Evolutionary conservation across 2,113 vertebrate genomes (phyloP).

Genomic region (Ailuropoda melanoleuca): DNA sequence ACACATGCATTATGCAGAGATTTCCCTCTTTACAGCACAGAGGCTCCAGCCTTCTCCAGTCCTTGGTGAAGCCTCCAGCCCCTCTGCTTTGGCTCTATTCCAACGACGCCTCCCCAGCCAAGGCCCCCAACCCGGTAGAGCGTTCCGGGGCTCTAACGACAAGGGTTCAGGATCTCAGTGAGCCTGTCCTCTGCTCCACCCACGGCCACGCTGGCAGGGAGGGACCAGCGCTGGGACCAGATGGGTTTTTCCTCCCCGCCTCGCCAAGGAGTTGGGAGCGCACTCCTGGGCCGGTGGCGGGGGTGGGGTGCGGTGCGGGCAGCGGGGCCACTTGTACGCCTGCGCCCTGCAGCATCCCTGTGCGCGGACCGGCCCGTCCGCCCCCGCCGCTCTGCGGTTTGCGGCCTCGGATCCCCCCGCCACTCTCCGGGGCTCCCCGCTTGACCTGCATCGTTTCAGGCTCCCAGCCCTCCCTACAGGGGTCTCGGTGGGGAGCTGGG

Average conservation of each 20-base stretch:
- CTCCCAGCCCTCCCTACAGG: not conserved
- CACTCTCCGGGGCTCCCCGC: not conserved
- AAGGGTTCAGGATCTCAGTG: not conserved
- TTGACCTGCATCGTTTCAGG: not conserved
- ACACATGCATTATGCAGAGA: not conserved
- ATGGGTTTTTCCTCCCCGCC: not conserved
- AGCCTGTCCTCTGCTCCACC: slow-evolving; percentile 12
- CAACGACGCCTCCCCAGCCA: not conserved
- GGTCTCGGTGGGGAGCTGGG: not conserved
- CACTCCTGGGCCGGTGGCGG: too few relatives aligned
- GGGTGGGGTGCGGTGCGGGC: not conserved
- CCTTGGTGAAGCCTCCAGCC: not conserved
- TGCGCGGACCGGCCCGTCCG: not conserved
- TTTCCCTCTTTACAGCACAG: not conserved
- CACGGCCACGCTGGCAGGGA: slow-evolving; percentile 55
- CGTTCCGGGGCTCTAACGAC: not conserved
- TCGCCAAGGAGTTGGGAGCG: not conserved
- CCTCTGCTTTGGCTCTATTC: not conserved
- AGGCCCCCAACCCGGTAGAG: not conserved
- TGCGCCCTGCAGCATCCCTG: not conserved
- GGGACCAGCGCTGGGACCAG: not conserved
- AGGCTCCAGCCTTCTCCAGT: not conserved
- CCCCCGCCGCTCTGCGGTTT: not conserved
- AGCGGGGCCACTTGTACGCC: not conserved
- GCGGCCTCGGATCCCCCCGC: not conserved